Base-by-base conservation (phyloP, 2,113 vertebrate species). In the Ornithorhynchus anatinus region DNA sequence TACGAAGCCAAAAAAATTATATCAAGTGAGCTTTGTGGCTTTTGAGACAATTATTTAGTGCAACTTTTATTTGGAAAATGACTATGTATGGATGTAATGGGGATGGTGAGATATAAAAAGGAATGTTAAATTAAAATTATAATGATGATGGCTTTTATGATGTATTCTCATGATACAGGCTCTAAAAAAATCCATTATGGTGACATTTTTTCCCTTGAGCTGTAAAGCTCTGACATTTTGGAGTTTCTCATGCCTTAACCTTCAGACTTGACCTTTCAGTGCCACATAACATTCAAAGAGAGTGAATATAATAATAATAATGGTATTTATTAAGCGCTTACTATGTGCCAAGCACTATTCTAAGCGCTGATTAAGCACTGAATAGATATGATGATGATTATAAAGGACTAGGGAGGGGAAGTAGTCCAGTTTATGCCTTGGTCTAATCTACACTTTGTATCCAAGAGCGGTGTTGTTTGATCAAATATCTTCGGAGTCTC, bases 101-200 rank as follows among this genome's bases (percentile, higher is more conserved):
- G 51, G 31, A 64, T 58, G 50, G 62, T 81, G 76, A 69, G 43
- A 5, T 17, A 66, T 48, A 38, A 39, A 10, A 77, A 56, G 35
- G 40, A 20, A 35, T 44, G 8, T 50, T 11, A 57, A 6, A 62
- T n/a, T 22, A 22, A 9, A 59, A 56, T 56, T 22, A 47, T 61
- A 22, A 62, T 40, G 32, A 54, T 15, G 12, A 50, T 19, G 19
- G n/a, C 42, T 74, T 84, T 79, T 78, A 83, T 72, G 69, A 83
- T 53, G 13, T 25, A 61, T 43, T 17, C 23, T 79, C 32, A 43
- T 74, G 59, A 62, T 62, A 39, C 23, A 59, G 23, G 15, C 71
- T 48, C 44, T 33, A 44, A 45, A 69, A n/a, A 14, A 50, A 48
- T 16, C 52, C 20, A 20, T 22, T 53, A 33, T 37, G 9, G 25